phyloP scores from a whole-genome alignment of 2,797 vertebrate genomes.

The Gephyroberyx darwinii region DNA sequence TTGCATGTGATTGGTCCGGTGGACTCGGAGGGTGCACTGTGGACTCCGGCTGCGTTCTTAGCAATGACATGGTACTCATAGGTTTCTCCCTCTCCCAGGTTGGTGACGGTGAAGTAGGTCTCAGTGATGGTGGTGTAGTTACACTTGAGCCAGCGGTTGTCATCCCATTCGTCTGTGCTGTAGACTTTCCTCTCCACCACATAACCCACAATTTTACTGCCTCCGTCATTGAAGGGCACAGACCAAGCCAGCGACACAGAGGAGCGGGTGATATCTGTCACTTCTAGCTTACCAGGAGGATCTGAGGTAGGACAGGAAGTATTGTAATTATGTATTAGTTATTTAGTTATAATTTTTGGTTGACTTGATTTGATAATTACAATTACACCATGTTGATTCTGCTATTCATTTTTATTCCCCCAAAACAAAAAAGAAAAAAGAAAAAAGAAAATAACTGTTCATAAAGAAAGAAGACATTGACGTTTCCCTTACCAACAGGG shows the following conservation, averaged over 20 bases:
- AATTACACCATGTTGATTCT: too few relatives aligned
- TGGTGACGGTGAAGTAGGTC: slow-evolving; percentile 90
- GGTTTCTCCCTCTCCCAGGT: slow-evolving; percentile 90
- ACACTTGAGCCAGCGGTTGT: slow-evolving; percentile 96
- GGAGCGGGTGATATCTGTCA: slow-evolving; percentile 92
- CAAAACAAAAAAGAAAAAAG: too few relatives aligned
- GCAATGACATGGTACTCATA: slow-evolving; percentile 93
- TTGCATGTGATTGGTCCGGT: slow-evolving; percentile 94
- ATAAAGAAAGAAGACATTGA: too few relatives aligned
- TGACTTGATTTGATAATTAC: too few relatives aligned
- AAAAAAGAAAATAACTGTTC: too few relatives aligned
- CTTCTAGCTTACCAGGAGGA: slow-evolving; percentile 93
- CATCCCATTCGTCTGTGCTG: slow-evolving; percentile 86
- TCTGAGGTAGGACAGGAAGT: slow-evolving; percentile 73
- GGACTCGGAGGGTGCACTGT: slow-evolving; percentile 92
- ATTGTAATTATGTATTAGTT: background rate
- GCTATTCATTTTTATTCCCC: too few relatives aligned
- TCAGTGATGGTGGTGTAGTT: slow-evolving; percentile 97
- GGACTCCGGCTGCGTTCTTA: slow-evolving; percentile 93
- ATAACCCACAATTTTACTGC: slow-evolving; percentile 94
- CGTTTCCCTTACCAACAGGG: slow-evolving; percentile 90
- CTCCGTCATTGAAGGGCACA: slow-evolving; percentile 91
- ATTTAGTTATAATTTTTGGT: too few relatives aligned
- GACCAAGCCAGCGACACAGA: slow-evolving; percentile 94
- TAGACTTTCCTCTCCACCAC: slow-evolving; percentile 93